Conservation (phyloP, 2,113 vertebrate species). For the Oreochromis spilurus region DNA sequence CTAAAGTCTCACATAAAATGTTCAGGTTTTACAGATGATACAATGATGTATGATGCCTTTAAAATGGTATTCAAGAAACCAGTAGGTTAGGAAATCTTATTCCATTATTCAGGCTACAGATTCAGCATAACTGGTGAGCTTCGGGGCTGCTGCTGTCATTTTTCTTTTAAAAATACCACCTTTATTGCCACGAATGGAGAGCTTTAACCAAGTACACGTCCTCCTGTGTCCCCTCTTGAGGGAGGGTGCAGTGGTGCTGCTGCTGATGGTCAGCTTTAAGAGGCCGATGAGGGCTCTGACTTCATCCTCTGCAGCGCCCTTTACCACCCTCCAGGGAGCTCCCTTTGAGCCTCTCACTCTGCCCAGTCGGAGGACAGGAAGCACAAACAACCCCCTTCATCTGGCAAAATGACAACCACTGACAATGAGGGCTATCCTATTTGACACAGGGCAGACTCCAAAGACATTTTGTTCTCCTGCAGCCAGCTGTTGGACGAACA, state of each 20-base stretch:
- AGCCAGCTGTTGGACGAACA: conserved; percentile 10
- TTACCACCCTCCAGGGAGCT: conserved; percentile 37
- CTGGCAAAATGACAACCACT: conserved; percentile 30
- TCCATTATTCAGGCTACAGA: neutral
- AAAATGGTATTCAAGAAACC: neutral
- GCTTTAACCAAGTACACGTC: neutral
- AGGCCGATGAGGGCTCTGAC: neutral
- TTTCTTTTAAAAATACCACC: neutral
- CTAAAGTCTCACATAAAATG: neutral
- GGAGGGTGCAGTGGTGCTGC: neutral
- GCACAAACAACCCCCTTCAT: neutral
- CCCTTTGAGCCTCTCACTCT: conserved; percentile 28
- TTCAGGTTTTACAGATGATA: neutral
- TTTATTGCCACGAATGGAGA: neutral
- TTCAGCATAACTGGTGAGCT: neutral
- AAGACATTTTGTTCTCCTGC: conserved; percentile 23
- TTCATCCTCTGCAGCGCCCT: conserved; percentile 16
- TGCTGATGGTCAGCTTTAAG: neutral
- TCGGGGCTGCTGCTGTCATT: neutral
- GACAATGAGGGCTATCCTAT: conserved; percentile 11
- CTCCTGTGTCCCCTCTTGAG: neutral
- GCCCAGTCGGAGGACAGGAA: conserved; percentile 8
- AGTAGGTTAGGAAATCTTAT: neutral
- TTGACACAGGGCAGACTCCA: conserved; percentile 39
- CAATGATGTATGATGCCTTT: neutral